Base-by-base conservation (phyloP, 1,140 invertebrate genomes). In the Anastatus disparis region DNA sequence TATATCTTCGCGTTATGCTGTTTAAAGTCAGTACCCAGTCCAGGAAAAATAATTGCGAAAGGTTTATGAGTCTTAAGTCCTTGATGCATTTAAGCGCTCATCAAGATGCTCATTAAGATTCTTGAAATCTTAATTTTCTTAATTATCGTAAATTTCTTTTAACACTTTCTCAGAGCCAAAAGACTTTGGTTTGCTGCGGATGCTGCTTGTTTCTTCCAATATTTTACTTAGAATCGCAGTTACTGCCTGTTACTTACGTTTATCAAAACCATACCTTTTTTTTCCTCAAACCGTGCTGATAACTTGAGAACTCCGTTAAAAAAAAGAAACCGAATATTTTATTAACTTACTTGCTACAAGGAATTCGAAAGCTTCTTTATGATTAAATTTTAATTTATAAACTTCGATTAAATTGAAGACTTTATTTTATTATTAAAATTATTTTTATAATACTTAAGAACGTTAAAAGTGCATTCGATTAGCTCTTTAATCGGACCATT, bases 61-160 rank as follows among this genome's bases (percentile, higher is more conserved):
- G 27, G 24, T 58, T 58, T 56, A 67, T 17, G 44, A 24, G 10
- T 17, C 22, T 29, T 13, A 20, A 58, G 26, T 48, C 22, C 10
- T 29, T 48, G 63, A 55, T 52, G 53, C 13, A 46, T 38, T 68
- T 52, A 56, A 68, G 31, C 15, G 20, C 24, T 29, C 67, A 69
- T 69, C 67, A 31, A 70, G 38, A 62, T 70, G 48, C 13, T 55
- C 67, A 62, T 70, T 70, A 69, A 61, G 46, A 69, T 61, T 42
- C 44, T 52, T 50, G 35, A 62, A 69, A 53, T 61, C 55, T 69
- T 52, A 59, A 59, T 68, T 68, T 46, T 29, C 24, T 66, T 44
- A 58, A 67, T 58, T 48, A 50, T 67, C 65, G 42, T 67, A 67
- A 67, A 59, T 67, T 48, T 20, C 0, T 6, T 46, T 9, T 29